phyloP scores from a whole-genome alignment of 2,797 vertebrate genomes.

The Fratercula arctica region DNA sequence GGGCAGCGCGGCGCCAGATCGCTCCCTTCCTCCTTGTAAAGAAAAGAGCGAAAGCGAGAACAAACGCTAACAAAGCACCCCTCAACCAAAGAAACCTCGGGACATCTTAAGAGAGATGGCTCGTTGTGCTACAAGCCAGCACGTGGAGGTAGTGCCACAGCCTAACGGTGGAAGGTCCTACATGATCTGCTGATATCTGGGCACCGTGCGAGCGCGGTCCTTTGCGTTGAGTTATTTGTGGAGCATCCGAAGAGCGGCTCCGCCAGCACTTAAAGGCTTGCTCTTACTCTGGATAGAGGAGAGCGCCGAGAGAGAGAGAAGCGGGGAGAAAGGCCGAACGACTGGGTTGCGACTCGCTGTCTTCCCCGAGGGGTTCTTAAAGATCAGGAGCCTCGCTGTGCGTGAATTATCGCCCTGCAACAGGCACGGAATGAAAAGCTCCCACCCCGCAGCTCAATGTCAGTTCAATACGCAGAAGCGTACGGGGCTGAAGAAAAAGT shows the following conservation, averaged over 20 bases:
- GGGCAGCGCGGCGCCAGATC: neutral
- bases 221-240: neutral
- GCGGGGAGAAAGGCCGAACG: neutral
- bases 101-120: no score
- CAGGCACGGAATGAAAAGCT: neutral
- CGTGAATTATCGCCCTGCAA: neutral
- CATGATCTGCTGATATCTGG: neutral
- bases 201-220: rapidly evolving
- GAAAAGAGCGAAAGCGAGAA: neutral
- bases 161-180: neutral
- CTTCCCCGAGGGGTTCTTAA: neutral
- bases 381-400: neutral
- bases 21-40: neutral
- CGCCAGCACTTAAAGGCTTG: neutral
- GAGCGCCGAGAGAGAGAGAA: neutral
- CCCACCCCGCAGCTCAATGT: neutral
- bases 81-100: neutral
- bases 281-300: neutral
- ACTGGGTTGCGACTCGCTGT: rapidly evolving
- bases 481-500: neutral
- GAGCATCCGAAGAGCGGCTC: rapidly evolving
- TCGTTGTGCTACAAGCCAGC: neutral
- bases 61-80: neutral
- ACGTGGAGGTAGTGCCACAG: rapidly evolving
- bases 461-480: neutral